phyloP scores from a whole-genome alignment of 2,797 vertebrate genomes.

The Harpagifer antarcticus region DNA sequence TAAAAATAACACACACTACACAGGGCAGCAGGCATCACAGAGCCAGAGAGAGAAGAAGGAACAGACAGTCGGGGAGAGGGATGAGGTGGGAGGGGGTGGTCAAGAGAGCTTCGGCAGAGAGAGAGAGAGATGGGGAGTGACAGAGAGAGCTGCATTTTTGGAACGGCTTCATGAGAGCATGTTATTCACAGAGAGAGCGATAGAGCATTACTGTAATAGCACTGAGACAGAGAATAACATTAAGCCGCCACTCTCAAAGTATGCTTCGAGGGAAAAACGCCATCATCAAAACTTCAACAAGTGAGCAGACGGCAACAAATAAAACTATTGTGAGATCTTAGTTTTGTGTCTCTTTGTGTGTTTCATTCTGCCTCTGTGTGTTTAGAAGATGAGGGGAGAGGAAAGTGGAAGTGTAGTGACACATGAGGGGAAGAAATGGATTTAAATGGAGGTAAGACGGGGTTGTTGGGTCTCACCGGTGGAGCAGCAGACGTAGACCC shows the following conservation, averaged over 20 bases:
- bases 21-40: slow-evolving; percentile 61
- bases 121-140: slow-evolving; percentile 14
- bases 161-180: slow-evolving; percentile 34
- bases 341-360: slow-evolving; percentile 19
- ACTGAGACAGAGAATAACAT: slow-evolving; percentile 65
- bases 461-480: slow-evolving; percentile 86
- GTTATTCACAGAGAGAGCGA: slow-evolving; percentile 42
- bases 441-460: not conserved
- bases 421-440: slow-evolving; percentile 24
- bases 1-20: slow-evolving; percentile 78
- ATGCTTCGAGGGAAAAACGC: slow-evolving; percentile 50
- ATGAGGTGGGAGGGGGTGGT: slow-evolving; percentile 17
- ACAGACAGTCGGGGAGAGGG: slow-evolving; percentile 23
- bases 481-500: slow-evolving; percentile 95
- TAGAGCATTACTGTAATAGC: slow-evolving; percentile 62
- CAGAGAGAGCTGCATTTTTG: slow-evolving; percentile 41
- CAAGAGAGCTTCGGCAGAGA: slow-evolving; percentile 32
- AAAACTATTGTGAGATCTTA: slow-evolving; percentile 54
- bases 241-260: slow-evolving; percentile 56
- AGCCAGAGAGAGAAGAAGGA: slow-evolving; percentile 41
- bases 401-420: slow-evolving; percentile 12
- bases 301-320: slow-evolving; percentile 29
- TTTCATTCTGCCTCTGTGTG: slow-evolving; percentile 26
- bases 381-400: slow-evolving; percentile 10
- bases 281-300: slow-evolving; percentile 59